These are phyloP conservation scores for Todiramphus saurophagus DNA, from an alignment of 2,113 vertebrate species.

Conservation along the genomic window DNA sequence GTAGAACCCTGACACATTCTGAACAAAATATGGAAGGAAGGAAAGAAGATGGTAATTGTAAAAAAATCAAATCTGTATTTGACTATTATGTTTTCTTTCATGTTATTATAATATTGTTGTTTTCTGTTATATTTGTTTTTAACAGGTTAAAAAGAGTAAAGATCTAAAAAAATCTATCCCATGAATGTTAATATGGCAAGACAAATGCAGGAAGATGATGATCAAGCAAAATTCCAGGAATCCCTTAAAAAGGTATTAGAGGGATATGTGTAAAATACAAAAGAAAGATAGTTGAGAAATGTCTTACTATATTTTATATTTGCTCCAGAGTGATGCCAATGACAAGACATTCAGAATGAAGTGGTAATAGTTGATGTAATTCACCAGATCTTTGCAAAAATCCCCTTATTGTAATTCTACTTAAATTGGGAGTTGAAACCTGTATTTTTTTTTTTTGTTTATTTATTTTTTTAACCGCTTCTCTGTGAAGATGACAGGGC, in stretches of 20 bases:
- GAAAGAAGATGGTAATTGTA: not conserved
- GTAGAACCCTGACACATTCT: constrained; percentile 88
- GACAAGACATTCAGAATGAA: not conserved
- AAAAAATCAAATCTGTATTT: not conserved
- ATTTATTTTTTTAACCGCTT: not conserved
- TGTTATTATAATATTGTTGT: not conserved
- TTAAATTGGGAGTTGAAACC: not conserved
- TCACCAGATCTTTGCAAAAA: not conserved
- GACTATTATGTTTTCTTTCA: not conserved
- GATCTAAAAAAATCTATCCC: not conserved
- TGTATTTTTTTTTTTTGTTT: too few species aligned
- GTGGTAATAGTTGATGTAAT: not conserved
- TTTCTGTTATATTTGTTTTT: not conserved
- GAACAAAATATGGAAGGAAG: constrained; percentile 25
- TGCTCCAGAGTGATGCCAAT: not conserved
- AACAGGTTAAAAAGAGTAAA: not conserved
- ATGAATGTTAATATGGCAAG: not conserved
- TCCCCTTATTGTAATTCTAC: not conserved
- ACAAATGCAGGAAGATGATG: not conserved
- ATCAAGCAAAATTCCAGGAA: not conserved
- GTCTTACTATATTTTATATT: not conserved
- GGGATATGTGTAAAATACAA: not conserved
- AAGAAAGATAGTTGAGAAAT: not conserved
- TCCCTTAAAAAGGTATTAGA: not conserved
- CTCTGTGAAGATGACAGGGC: not conserved